Evolutionary conservation across 1,140 invertebrate genomes (phyloP), one percentile per base, ranked within the genome.

Genomic region (Heterodera carotae): DNA sequence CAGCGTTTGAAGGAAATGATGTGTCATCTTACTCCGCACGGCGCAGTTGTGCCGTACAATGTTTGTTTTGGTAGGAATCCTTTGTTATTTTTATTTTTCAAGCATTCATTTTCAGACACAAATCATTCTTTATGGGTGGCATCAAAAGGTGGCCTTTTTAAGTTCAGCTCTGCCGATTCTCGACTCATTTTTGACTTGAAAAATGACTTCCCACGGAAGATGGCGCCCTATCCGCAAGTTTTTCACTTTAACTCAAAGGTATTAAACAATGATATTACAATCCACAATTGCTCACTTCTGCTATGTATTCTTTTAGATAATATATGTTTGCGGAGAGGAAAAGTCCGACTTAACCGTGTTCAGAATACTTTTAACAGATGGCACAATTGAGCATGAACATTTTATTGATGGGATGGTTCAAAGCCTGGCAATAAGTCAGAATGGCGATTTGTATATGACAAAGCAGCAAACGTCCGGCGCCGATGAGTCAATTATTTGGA

Each of bases 171-270:
- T 43, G 39, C 12, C 39, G 29, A 68, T 31, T 34, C 72, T 27
- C 62, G 79, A 6, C 69, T 86, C 0, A 36, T 85, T 12, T 84
- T 81, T 59, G 78, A 86, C 48, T 69, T 67, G 1, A 87, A 86
- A 60, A 87, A 88, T 60, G 59, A 68, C 3, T 88, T 84, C 56
- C 84, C 86, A 22, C 86, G 86, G 70, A 87, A 88, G 62, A 87
- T 87, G 75, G 85, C 83, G 4, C 73, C 85, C 8, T 87, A 82
- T 74, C 71, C 80, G 53, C 86, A 87, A 76, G 85, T 88, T 25
- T 7, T 85, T 36, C 67, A 43, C 29, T 70, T 80, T 53, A 70
- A 85, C 43, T 67, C 84, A 60, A 85, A 84, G 75, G 85, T 86
- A 33, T 71, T 66, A 25, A n/a, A 27, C 6, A 7, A 15, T 29